Conservation (phyloP, 2,888 invertebrate species). For the Anorthoa munda region DNA sequence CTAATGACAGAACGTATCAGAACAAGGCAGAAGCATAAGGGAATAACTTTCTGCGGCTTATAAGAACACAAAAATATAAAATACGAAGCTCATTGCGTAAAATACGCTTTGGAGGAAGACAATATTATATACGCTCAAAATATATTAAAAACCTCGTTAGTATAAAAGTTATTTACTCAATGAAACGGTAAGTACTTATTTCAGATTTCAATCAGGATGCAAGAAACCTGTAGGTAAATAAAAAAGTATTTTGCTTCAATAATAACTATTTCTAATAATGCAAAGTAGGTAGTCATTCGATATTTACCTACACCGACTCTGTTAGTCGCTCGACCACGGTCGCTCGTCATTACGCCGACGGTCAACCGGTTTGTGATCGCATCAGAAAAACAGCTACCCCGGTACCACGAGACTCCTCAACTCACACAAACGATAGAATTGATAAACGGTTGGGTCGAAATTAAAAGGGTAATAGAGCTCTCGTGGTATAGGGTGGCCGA, state of each 20-base stretch:
- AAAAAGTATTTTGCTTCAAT: slow-evolving; percentile 65
- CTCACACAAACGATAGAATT: slow-evolving; percentile 31
- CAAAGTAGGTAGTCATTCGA: slow-evolving; percentile 84
- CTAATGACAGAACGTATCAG: slow-evolving; percentile 25
- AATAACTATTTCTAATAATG: slow-evolving; percentile 79
- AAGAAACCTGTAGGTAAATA: slow-evolving; percentile 20
- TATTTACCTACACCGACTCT: slow-evolving; percentile 82
- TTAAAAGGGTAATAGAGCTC: slow-evolving; percentile 38
- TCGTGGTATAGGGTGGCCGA: slow-evolving; percentile 82
- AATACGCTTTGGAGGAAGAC: neutral
- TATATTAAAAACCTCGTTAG: slow-evolving; percentile 4
- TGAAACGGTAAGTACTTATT: slow-evolving; percentile 20
- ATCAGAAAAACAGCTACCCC: slow-evolving; percentile 89
- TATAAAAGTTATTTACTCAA: neutral
- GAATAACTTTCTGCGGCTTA: slow-evolving; percentile 40
- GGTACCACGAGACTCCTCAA: slow-evolving; percentile 75
- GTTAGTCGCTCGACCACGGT: slow-evolving; percentile 74
- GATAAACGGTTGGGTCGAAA: slow-evolving; percentile 36
- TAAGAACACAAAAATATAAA: slow-evolving; percentile 27
- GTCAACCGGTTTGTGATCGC: slow-evolving; percentile 90
- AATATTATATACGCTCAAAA: neutral
- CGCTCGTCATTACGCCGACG: slow-evolving; percentile 86
- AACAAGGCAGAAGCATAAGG: slow-evolving; percentile 15
- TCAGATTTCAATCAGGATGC: slow-evolving; percentile 26
- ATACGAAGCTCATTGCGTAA: slow-evolving; percentile 10